Evolutionary conservation across 1,140 invertebrate genomes (phyloP), one percentile per base, ranked within the genome.

Genomic region (Lasioglossum albipes): DNA sequence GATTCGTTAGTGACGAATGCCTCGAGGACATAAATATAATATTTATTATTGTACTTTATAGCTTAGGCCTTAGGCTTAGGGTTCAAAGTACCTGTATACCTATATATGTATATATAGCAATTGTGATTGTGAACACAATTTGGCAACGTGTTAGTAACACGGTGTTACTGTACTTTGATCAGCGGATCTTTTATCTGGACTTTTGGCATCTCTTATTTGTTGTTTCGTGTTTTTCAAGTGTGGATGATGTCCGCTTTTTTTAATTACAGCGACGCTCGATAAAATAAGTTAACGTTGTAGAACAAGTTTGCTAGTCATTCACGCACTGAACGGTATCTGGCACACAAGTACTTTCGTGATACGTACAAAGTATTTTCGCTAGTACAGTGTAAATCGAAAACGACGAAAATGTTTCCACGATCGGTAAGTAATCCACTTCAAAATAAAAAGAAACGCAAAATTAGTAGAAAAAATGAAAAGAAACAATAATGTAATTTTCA

Each of bases 391-490:
- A 79, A 84, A 69, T 6, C 52, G 59, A 36, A 0, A 5, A 59
- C 3, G 22, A 4, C 27, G 31, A 62, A 71, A 20, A 84, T 85
- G 84, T 74, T 85, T 84, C 45, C 54, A 13, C 66, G 41, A 2
- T 49, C 71, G 45, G 84, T 85, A 78, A 84, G 70, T 66, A 27
- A 45, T 12, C 52, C n/a, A 13, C 18, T 42, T 31, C 64, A 9
- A 62, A 54, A 54, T 5, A 49, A 10, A 54, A 18, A 20, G 52
- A 3, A 54, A 54, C 3, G 18, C 6, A 0, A 54, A 54, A 20
- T 54, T 54, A 54, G 18, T 54, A 54, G 18, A 54, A 18, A 16
- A 54, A 54, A 5, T 54, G 16, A 54, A 54, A 6, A 20, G 36
- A 1, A 31, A 12, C n/a, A 12, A 64, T 36, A 41, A 64, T 62